These are phyloP conservation scores for Lithodes maja DNA, from an alignment of 2,888 invertebrate genomes.

Conservation along the genomic window DNA sequence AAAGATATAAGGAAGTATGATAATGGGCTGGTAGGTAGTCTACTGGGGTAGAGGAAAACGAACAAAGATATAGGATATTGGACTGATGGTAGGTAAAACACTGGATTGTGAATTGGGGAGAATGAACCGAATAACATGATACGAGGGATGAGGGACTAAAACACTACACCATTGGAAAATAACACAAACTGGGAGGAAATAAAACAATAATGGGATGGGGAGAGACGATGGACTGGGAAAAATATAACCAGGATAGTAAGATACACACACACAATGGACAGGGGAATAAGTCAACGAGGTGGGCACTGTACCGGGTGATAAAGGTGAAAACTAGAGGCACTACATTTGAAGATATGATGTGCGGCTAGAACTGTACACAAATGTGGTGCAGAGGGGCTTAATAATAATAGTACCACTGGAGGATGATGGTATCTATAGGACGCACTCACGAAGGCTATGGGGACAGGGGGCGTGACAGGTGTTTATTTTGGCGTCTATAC, in stretches of 20 bases:
- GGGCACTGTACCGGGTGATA: too few species aligned
- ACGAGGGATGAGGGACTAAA: too few species aligned
- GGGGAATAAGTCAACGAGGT: too few species aligned
- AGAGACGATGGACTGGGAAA: too few species aligned
- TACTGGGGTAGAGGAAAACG: not conserved
- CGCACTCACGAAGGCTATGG: not conserved
- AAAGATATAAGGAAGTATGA: not conserved
- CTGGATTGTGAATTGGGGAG: not conserved
- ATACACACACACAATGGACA: too few species aligned
- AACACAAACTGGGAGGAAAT: too few species aligned
- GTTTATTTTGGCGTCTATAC: conserved; percentile 11
- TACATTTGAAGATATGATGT: not conserved
- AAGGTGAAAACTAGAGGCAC: too few species aligned
- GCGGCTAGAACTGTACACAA: not conserved
- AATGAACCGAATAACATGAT: not conserved
- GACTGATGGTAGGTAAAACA: not conserved
- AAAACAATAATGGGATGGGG: too few species aligned
- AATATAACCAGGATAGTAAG: too few species aligned
- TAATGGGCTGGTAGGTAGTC: not conserved
- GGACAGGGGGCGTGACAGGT: conserved; percentile 13
- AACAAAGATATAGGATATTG: not conserved
- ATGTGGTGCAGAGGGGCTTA: not conserved
- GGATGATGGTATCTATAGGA: not conserved
- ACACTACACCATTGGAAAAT: too few species aligned
- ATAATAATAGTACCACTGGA: not conserved